Base-by-base conservation (phyloP, 2,797 vertebrate species). In the Sebastes miniatus region DNA sequence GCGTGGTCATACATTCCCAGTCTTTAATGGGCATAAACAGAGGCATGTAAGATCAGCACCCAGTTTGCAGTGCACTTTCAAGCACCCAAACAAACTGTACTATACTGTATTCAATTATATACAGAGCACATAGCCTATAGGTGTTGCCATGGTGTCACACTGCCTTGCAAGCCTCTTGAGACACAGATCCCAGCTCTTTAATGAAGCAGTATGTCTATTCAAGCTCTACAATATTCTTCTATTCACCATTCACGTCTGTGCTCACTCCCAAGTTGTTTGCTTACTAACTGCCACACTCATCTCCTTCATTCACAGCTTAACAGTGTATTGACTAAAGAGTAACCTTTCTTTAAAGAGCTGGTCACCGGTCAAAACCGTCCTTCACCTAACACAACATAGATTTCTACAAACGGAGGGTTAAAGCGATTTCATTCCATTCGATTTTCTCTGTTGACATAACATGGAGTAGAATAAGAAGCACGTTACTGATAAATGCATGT, bases 201-300 rank as follows among this genome's bases (percentile, higher is more conserved):
- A 43, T 50, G 43, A n/a, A 69, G 57, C 34, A 8, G 9, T 11
- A 11, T 1, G 43, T 1, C 43, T 18, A 18, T 29, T 59, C 20
- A 36, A 29, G 8, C 4, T 36, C 72, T 16, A 24, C 43, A 54
- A 13, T 11, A 62, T 62, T 65, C 65, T 59, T 31, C n/a, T 58
- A 11, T 7, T 64, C 47, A 73, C 16, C 20, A 13, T 70, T 73
- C 69, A 25, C 34, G 3, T 61, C 34, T 72, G 32, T 20, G 20
- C 61, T 83, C 25, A 20, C 59, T 34, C 29, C 8, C 8, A 20
- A 36, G 31, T 47, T 54, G 20, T 73, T 76, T 63, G 18, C 39
- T 65, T 59, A 59, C 69, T 81, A 70, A 84, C 71, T 39, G 24
- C 7, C 29, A 57, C 36, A 36, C 22, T 87, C 22, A 24, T 4